phyloP scores from a whole-genome alignment of 2,888 invertebrate genomes.

The Sericinus montela region DNA sequence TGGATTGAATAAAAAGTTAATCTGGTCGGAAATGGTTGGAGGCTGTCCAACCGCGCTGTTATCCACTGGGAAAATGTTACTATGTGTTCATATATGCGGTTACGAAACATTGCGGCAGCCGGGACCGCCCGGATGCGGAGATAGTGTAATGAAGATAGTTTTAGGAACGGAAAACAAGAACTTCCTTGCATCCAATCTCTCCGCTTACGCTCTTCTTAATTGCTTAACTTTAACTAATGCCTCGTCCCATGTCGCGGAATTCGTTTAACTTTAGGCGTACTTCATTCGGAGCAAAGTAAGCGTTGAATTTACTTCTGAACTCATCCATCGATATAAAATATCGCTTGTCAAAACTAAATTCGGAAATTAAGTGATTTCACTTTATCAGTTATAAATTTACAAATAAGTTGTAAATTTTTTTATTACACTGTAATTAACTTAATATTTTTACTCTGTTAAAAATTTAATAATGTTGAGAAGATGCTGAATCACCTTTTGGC shows the following conservation, averaged over 20 bases:
- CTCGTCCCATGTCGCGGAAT: constrained; percentile 55
- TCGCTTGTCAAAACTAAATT: background rate
- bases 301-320: constrained; percentile 14
- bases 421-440: no score
- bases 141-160: constrained; percentile 73
- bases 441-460: no score
- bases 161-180: constrained; percentile 67
- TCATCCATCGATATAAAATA: background rate
- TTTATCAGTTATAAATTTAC: constrained; percentile 6
- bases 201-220: constrained; percentile 69
- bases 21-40: constrained; percentile 47
- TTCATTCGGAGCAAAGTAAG: constrained; percentile 40
- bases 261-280: constrained; percentile 60
- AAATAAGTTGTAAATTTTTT: background rate
- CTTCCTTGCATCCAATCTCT: constrained; percentile 65
- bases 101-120: constrained; percentile 28
- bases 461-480: no score
- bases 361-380: constrained; percentile 6
- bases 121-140: constrained; percentile 42
- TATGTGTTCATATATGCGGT: constrained; percentile 27
- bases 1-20: constrained; percentile 35
- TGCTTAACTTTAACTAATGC: constrained; percentile 67
- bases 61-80: constrained; percentile 19
- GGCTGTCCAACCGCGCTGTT: constrained; percentile 53
- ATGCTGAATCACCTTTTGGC: no score